A percentile compares a stretch with the other conserved stretches of the same genome.
These are phyloP conservation scores for Phlogophora meticulosa DNA, from an alignment of 2,888 invertebrate genomes.

Conservation along the genomic window DNA sequence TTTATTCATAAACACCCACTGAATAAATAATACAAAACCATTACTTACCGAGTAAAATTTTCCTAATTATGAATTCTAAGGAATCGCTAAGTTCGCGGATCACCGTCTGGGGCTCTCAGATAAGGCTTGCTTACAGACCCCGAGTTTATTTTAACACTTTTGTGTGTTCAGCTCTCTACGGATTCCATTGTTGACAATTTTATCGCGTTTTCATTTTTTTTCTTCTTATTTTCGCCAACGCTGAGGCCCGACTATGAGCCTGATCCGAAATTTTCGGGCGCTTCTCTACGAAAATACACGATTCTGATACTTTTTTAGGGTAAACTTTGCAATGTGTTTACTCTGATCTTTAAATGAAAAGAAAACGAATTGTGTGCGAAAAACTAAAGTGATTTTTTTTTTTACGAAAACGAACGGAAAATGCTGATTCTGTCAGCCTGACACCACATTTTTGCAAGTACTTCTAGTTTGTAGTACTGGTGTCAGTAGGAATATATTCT, in stretches of 20 bases:
- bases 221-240: slow-evolving; percentile 31
- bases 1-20: slow-evolving; percentile 42
- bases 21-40: slow-evolving; percentile 65
- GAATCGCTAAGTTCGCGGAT: slow-evolving; percentile 72
- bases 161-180: slow-evolving; percentile 72
- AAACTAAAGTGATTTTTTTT: slow-evolving; percentile 8
- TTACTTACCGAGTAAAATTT: slow-evolving; percentile 54
- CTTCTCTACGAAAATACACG: slow-evolving; percentile 12
- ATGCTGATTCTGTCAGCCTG: neutral
- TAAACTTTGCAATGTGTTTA: slow-evolving; percentile 36
- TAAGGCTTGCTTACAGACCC: slow-evolving; percentile 81
- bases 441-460: neutral
- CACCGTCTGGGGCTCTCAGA: slow-evolving; percentile 78
- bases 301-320: slow-evolving; percentile 31
- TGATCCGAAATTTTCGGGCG: slow-evolving; percentile 36
- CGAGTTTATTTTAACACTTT: slow-evolving; percentile 74
- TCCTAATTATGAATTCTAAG: slow-evolving; percentile 62
- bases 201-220: slow-evolving; percentile 62
- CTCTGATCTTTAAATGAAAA: slow-evolving; percentile 26
- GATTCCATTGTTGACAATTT: slow-evolving; percentile 72
- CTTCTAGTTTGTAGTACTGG: neutral
- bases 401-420: neutral
- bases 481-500: neutral
- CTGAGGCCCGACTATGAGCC: slow-evolving; percentile 12
- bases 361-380: slow-evolving; percentile 15